Conservation (phyloP, 2,113 vertebrate genomes). For the Oplegnathus fasciatus region DNA sequence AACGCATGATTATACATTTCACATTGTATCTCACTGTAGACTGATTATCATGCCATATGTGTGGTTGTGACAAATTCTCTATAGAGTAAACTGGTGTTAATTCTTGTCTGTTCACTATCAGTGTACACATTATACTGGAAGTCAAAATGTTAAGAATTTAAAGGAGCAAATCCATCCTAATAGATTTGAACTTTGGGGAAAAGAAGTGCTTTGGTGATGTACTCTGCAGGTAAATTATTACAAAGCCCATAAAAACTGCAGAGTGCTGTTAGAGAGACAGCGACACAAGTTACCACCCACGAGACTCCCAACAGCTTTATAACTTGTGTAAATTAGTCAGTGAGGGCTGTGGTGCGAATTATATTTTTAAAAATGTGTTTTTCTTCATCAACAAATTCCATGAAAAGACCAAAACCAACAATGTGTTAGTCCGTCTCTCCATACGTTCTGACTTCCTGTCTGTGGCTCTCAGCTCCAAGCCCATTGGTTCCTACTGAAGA, state of each 20-base stretch:
- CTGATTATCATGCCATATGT: background rate
- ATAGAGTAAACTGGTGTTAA: slow-evolving; percentile 13
- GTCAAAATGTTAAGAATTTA: slow-evolving; percentile 9
- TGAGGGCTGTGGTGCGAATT: too few relatives aligned
- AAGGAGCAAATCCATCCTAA: slow-evolving; percentile 34
- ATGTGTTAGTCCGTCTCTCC: background rate
- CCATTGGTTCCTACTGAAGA: too few relatives aligned
- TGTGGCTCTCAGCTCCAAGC: too few relatives aligned
- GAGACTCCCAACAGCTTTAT: background rate
- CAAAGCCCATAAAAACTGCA: too few relatives aligned
- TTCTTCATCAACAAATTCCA: background rate
- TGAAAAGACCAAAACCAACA: background rate
- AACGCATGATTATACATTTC: slow-evolving; percentile 10
- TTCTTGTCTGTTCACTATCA: slow-evolving; percentile 6
- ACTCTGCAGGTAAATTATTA: too few relatives aligned
- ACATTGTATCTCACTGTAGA: background rate
- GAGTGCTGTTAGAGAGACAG: background rate
- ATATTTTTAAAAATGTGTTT: too few relatives aligned
- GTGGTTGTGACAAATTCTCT: slow-evolving; percentile 12
- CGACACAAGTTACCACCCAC: background rate
- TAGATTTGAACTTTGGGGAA: background rate
- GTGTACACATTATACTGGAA: background rate
- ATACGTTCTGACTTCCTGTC: background rate
- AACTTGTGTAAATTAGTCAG: background rate
- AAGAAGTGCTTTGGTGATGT: background rate